These are phyloP conservation scores for Octopus bimaculoides DNA, from an alignment of 1,140 invertebrate genomes.

Conservation along the genomic window DNA sequence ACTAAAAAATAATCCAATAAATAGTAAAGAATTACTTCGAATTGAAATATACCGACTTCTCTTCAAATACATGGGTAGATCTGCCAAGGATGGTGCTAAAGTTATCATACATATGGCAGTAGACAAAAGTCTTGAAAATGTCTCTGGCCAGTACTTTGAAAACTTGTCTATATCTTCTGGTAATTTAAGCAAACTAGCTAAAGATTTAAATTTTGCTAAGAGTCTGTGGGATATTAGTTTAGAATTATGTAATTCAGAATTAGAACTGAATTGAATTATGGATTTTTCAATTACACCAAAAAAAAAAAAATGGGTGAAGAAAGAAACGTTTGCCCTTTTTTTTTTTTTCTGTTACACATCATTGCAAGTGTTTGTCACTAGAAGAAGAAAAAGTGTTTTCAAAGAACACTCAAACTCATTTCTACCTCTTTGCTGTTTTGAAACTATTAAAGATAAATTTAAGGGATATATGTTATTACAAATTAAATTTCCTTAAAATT, in stretches of 20 bases:
- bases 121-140: conserved; percentile 70
- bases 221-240: conserved; percentile 81
- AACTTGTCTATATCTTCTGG: conserved; percentile 66
- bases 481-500: too few species aligned
- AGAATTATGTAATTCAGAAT: conserved; percentile 13
- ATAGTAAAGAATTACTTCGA: neutral
- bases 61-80: conserved; percentile 39
- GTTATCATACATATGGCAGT: conserved; percentile 55
- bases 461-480: too few species aligned
- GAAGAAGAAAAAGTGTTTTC: too few species aligned
- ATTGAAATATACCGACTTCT: conserved; percentile 10
- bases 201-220: conserved; percentile 70
- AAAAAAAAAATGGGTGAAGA: too few species aligned
- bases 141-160: conserved; percentile 79
- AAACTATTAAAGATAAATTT: too few species aligned
- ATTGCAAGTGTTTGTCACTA: too few species aligned
- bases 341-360: too few species aligned
- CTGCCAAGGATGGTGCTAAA: conserved; percentile 55
- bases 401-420: too few species aligned
- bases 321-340: too few species aligned
- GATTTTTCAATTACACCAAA: too few species aligned
- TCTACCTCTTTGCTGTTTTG: too few species aligned
- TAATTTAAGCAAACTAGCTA: conserved; percentile 53
- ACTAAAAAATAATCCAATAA: neutral
- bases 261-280: neutral